These are phyloP conservation scores for Leptinotarsa lineolata DNA, from an alignment of 1,140 invertebrate species.

Conservation along the genomic window DNA sequence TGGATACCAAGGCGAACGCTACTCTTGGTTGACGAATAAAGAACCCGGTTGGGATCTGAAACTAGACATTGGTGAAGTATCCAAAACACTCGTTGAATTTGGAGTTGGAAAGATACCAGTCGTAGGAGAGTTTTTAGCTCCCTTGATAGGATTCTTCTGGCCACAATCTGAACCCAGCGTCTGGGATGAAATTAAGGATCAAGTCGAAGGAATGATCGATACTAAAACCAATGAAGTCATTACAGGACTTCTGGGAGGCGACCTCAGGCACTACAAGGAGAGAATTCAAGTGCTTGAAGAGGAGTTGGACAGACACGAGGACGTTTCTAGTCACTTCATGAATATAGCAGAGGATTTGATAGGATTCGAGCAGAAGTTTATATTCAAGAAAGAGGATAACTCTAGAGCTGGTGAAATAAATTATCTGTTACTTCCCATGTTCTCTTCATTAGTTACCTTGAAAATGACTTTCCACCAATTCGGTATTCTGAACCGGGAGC, in stretches of 20 bases:
- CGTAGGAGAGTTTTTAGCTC: slow-evolving; percentile 5
- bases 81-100: background rate
- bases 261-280: background rate
- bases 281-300: background rate
- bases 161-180: slow-evolving; percentile 1
- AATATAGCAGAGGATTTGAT: background rate
- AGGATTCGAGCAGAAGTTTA: background rate
- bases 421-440: background rate
- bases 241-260: background rate
- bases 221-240: slow-evolving; percentile 10
- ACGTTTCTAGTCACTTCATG: background rate
- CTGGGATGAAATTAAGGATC: slow-evolving; percentile 18
- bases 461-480: background rate
- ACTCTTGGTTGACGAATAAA: background rate
- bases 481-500: background rate
- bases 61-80: background rate
- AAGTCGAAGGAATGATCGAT: slow-evolving; percentile 7
- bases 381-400: slow-evolving; percentile 1
- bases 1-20: background rate
- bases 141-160: slow-evolving; percentile 10
- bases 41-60: background rate
- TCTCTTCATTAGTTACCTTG: background rate
- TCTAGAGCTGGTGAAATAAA: slow-evolving; percentile 1
- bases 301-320: background rate
- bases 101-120: slow-evolving; percentile 14